Evolutionary conservation across 2,113 vertebrate genomes (phyloP), one percentile per base, ranked within the genome.

Genomic region (Sorex araneus): DNA sequence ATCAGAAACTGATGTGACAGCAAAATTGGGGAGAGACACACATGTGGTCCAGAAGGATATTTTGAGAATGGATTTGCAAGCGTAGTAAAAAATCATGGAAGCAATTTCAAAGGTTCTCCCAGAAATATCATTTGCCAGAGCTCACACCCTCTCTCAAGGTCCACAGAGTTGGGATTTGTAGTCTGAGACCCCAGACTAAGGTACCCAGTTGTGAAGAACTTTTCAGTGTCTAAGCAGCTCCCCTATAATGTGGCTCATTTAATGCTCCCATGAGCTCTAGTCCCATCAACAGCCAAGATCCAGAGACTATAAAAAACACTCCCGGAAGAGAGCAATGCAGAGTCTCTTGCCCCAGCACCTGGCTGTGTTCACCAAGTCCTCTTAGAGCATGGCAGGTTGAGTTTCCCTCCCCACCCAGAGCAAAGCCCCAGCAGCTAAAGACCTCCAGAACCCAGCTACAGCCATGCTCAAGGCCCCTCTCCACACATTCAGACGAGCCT

Each of bases 41-140:
- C 60, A 63, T n/a, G 34, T 34, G 28, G 57, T 32, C 70, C 66
- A 5, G 15, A 23, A 90, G 3, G 12, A 50, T 79, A 71, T 85
- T 87, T 54, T 75, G 43, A 92, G 43, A 32, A 54, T 75, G 50
- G 32, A 79, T 93, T 92, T 69, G n/a, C 57, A 88, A 63, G 16
- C 15, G 8, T 12, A 75, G 66, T 77, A 10, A 87, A 90, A 57
- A 54, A 6, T 67, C n/a, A 80, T 75, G 70, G 10, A n/a, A 32
- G 23, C 5, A 76, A 86, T 83, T 50, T 63, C 21, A 76, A 63
- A 60, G 45, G 54, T 43, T 90, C 16, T 87, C 64, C 18, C 15
- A 71, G 66, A 83, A 93, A 74, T 63, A 8, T 18, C 87, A 69
- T 66, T 43, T 70, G 2, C 43, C 32, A 19, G 7, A 79, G 6